Evolutionary conservation across 2,888 invertebrate species (phyloP).

Genomic region (Yponomeuta malinellus): DNA sequence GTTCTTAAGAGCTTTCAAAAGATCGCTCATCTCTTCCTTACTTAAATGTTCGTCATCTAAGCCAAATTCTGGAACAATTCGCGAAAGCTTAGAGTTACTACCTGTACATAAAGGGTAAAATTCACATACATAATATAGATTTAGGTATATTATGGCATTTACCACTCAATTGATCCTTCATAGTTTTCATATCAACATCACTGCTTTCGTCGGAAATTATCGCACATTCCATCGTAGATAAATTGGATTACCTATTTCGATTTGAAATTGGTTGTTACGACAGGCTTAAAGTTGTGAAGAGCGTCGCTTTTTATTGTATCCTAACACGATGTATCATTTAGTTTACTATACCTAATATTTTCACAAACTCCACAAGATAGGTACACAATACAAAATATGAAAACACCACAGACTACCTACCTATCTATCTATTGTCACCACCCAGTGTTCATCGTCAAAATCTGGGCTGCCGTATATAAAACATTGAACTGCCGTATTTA

Average conservation of each 20-base stretch:
- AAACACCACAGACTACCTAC: no score
- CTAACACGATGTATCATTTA: no score
- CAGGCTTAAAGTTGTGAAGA: no score
- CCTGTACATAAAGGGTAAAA: background rate
- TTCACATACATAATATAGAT: background rate
- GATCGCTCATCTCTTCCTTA: conserved; percentile 66
- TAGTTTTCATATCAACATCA: conserved; percentile 56
- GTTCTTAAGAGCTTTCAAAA: conserved; percentile 59
- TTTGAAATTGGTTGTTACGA: background rate
- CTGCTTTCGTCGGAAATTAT: conserved; percentile 61
- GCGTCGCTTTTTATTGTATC: no score
- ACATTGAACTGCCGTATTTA: no score
- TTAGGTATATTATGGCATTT: conserved; percentile 20
- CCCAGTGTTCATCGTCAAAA: no score
- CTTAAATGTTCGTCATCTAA: conserved; percentile 62
- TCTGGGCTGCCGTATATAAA: no score
- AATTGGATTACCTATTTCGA: background rate
- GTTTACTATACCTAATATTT: no score
- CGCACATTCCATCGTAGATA: conserved; percentile 31
- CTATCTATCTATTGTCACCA: no score
- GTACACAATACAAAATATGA: no score
- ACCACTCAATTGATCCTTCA: conserved; percentile 61
- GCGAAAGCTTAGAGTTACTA: background rate
- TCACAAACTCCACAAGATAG: no score
- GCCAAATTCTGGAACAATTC: conserved; percentile 52